Evolutionary conservation across 1,140 invertebrate species (phyloP), one percentile per base, ranked within the genome.

Genomic region (Drosophila jambulina): DNA sequence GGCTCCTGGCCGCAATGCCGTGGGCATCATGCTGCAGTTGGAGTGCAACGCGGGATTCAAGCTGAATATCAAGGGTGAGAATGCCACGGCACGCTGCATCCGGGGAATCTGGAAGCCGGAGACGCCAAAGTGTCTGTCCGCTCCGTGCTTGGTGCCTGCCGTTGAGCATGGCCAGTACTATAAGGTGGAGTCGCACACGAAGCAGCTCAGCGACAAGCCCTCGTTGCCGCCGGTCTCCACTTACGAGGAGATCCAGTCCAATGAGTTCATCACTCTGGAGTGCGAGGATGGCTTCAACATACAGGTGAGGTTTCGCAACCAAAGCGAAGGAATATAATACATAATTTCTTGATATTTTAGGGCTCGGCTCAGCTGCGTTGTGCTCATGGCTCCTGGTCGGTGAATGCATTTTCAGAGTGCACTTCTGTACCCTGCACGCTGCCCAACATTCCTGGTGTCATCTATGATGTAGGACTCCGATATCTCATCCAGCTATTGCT

Each of bases 71-170:
- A 95, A 91, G 48, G 92, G 95, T 5, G 91, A 93, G 54, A 97
- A 97, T 86, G 94, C 95, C 21, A 97, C 97, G 1, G 96, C 96
- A 0, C 95, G 96, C 80, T 97, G 97, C 91, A 95, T 96, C 2
- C 92, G 95, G 51, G 97, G 97, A 2, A 94, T 94, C 78, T 98
- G 97, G 97, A 97, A 96, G 85, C 97, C 97, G 2, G 95, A 94
- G 63, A 96, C 95, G 77, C 97, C 97, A 0, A 94, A 95, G 78
- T 98, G 97, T 88, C 93, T 95, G 82, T 95, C 96, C 74, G 92
- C 87, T 6, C 92, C 92, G 0, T 93, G 92, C n/a, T 71, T 92
- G 40, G 92, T 93, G 36, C 92, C 92, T 2, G 85, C 91, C 1
- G 90, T 91, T 4, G 92, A 93, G 13, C 85, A 93, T 63, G 92